These are phyloP conservation scores for Pontoporia blainvillei DNA, from an alignment of 2,113 vertebrate species.

Conservation along the genomic window DNA sequence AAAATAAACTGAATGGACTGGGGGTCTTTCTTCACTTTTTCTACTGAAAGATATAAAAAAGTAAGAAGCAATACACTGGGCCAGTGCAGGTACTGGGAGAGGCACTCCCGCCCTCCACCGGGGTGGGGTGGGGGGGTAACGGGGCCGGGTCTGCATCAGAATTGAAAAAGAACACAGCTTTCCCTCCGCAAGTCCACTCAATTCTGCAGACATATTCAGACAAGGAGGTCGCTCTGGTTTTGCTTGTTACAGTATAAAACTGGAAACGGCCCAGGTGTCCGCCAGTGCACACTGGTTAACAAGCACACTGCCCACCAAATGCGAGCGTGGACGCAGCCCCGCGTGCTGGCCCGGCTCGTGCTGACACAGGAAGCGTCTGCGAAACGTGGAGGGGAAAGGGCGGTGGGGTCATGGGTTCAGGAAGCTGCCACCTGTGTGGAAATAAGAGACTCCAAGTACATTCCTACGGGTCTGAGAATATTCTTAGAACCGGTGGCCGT, in stretches of 20 bases:
- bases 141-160: neutral
- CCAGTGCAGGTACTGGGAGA: accelerated
- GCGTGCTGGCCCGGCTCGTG: too few relatives aligned
- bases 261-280: too few relatives aligned
- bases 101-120: neutral
- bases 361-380: too few relatives aligned
- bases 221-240: neutral
- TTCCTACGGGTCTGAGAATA: neutral
- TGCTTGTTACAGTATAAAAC: neutral
- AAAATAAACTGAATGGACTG: neutral
- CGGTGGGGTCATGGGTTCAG: too few relatives aligned
- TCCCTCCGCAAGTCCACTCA: neutral
- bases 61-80: accelerated
- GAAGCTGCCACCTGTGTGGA: too few relatives aligned
- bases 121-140: too few relatives aligned
- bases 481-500: neutral
- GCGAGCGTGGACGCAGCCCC: too few relatives aligned
- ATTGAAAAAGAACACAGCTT: neutral
- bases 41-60: neutral
- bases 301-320: neutral
- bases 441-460: too few relatives aligned
- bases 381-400: too few relatives aligned
- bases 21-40: neutral
- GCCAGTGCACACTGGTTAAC: accelerated
- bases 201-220: neutral